phyloP scores from a whole-genome alignment of 2,888 invertebrate genomes.

The Gryllus longicercus region DNA sequence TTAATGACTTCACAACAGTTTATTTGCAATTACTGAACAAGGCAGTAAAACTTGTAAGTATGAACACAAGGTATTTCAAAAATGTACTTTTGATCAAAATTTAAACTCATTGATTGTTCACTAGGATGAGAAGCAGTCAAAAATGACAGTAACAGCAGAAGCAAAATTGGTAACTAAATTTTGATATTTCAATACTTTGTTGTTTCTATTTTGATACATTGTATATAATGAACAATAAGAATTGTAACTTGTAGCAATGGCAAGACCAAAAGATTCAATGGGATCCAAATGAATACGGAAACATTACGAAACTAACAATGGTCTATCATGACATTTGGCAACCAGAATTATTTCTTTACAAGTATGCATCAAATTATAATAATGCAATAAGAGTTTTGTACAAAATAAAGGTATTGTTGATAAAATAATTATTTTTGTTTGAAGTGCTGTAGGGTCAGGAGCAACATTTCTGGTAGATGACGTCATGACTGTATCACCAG shows the following conservation, averaged over 20 bases:
- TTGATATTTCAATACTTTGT: not conserved
- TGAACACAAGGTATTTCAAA: not conserved
- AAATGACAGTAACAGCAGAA: slow-evolving; percentile 11
- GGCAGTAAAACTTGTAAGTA: slow-evolving; percentile 32
- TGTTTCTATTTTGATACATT: not conserved
- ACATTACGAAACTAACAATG: slow-evolving; percentile 51
- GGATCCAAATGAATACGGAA: slow-evolving; percentile 57
- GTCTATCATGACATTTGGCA: slow-evolving; percentile 59
- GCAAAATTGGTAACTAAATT: slow-evolving; percentile 26
- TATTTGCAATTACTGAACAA: slow-evolving; percentile 29
- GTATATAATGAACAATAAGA: slow-evolving; percentile 18
- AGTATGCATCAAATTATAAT: slow-evolving; percentile 45
- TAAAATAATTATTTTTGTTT: slow-evolving; percentile 34
- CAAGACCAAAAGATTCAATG: slow-evolving; percentile 59
- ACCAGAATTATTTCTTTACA: slow-evolving; percentile 53
- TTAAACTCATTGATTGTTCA: not conserved
- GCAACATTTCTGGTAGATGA: slow-evolving; percentile 42
- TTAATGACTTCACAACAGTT: slow-evolving; percentile 30
- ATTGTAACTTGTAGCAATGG: slow-evolving; percentile 55
- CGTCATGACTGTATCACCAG: slow-evolving; percentile 41
- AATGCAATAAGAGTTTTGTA: not conserved
- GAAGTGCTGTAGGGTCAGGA: slow-evolving; percentile 43
- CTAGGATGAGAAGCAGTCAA: slow-evolving; percentile 27
- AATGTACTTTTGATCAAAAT: too few relatives aligned
- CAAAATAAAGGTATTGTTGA: not conserved